Base-by-base conservation (phyloP, 2,797 vertebrate species). In the Coregonus suidteri region DNA sequence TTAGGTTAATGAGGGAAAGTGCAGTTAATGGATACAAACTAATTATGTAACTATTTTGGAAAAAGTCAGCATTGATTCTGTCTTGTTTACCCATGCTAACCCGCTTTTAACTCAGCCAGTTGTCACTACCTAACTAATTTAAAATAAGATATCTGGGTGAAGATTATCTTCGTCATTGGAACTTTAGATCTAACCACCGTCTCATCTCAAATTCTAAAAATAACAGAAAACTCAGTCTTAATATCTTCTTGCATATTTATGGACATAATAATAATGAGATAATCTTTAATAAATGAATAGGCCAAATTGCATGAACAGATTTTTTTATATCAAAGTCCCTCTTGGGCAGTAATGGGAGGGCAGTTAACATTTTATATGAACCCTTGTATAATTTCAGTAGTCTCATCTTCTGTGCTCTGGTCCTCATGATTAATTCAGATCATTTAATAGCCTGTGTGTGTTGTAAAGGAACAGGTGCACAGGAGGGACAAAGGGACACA, bases 1-100 rank as follows among this genome's bases (percentile, higher is more conserved):
- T 86, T 78, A 66, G 54, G 68, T 76, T 83, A 74, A 73, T 80
- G 62, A 76, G 41, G 79, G 77, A 73, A 83, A 53, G 76, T 75
- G 70, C 51, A 78, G 37, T 78, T 34, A 68, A 74, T 67, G 37
- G 56, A 86, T 73, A 16, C 51, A 67, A 59, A 78, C 67, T 51
- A 65, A 67, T 74, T 41, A 75, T n/a, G 15, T 7, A 64, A 74
- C 31, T 67, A 31, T 71, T 20, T 83, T 76, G 51, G 59, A 80
- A 79, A 35, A 76, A 79, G 76, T 14, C 37, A 35, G 30, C 16
- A 47, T 51, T 77, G 53, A 75, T 75, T 15, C 59, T 16, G 25
- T 34, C 13, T 18, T 71, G 2, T 31, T 66, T 70, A 37, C 9
- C 53, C 15, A 70, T 51, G 75, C 4, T 64, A 34, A 20, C 6